A percentile compares a stretch with the other conserved stretches of the same genome.
Conservation (phyloP, 2,113 vertebrate genomes). For the Hyla sarda region DNA sequence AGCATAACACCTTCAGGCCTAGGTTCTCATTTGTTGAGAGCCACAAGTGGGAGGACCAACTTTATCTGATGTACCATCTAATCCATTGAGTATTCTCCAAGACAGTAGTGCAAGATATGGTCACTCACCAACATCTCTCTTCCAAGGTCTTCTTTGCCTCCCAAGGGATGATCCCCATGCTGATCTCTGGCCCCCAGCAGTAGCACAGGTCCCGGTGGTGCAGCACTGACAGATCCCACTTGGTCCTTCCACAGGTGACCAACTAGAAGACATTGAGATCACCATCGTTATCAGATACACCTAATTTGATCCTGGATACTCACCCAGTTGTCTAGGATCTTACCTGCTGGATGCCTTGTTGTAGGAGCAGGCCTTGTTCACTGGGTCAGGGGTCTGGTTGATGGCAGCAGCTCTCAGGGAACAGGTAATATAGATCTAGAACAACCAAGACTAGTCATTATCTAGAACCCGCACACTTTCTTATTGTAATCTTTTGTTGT, state of each 20-base stretch:
- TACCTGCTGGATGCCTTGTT: constrained; percentile 66
- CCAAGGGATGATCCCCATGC: fast-evolving
- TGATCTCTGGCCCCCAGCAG: not conserved
- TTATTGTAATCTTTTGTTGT: too few species aligned
- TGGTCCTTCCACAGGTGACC: constrained; percentile 70
- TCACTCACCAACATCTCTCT: constrained; percentile 16
- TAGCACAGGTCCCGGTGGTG: constrained; percentile 59
- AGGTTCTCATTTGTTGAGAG: too few species aligned
- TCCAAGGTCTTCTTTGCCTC: not conserved
- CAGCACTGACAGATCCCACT: constrained; percentile 70
- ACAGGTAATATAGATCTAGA: constrained; percentile 70
- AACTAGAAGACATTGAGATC: constrained; percentile 61
- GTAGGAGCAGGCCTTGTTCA: constrained; percentile 77
- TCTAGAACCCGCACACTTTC: not conserved
- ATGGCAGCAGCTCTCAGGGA: constrained; percentile 64
- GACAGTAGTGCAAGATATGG: too few species aligned
- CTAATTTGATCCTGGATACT: too few species aligned
- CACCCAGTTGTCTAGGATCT: constrained; percentile 18
- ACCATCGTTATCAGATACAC: not conserved
- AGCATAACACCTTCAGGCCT: too few species aligned
- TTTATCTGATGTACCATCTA: too few species aligned
- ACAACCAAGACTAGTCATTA: not conserved
- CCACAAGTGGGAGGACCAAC: too few species aligned
- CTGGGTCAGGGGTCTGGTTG: constrained; percentile 63
- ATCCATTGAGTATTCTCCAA: too few species aligned